A percentile compares a stretch with the other conserved stretches of the same genome.
Conservation (phyloP, 2,888 invertebrate species). For the Biston stratarius region DNA sequence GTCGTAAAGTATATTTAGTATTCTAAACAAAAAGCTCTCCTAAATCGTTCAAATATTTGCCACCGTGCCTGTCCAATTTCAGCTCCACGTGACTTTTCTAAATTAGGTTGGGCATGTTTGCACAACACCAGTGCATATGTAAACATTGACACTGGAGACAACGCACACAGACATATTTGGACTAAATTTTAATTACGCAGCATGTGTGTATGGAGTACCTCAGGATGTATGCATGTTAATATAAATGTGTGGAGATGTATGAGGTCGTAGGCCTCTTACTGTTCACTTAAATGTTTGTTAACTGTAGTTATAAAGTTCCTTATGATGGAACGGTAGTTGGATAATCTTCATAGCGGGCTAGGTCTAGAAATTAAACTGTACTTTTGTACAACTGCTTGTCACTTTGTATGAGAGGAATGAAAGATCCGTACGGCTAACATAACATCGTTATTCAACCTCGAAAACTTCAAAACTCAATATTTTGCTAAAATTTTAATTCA, state of each 20-base stretch:
- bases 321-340: conserved; percentile 28
- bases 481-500: too few species aligned
- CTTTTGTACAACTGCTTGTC: conserved; percentile 17
- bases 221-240: not conserved
- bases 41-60: conserved; percentile 40
- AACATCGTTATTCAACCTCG: not conserved
- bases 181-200: conserved; percentile 67
- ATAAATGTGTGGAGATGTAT: not conserved
- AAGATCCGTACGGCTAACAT: not conserved
- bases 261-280: conserved; percentile 24
- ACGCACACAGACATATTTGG: conserved; percentile 62
- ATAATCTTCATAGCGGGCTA: conserved; percentile 23
- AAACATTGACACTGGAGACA: conserved; percentile 74
- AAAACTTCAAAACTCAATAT: too few species aligned
- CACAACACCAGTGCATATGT: conserved; percentile 64
- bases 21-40: conserved; percentile 20
- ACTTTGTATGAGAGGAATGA: conserved; percentile 6
- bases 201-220: conserved; percentile 24
- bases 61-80: conserved; percentile 28
- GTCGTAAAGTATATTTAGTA: not conserved
- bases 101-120: conserved; percentile 77
- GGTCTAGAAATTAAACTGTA: conserved; percentile 19
- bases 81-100: conserved; percentile 62
- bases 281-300: conserved; percentile 22
- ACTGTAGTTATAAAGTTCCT: conserved; percentile 25